Percentiles rank a stretch among this genome's conserved stretches.
These are phyloP conservation scores for Bombus picipes DNA, from an alignment of 1,140 invertebrate genomes.

Conservation along the genomic window DNA sequence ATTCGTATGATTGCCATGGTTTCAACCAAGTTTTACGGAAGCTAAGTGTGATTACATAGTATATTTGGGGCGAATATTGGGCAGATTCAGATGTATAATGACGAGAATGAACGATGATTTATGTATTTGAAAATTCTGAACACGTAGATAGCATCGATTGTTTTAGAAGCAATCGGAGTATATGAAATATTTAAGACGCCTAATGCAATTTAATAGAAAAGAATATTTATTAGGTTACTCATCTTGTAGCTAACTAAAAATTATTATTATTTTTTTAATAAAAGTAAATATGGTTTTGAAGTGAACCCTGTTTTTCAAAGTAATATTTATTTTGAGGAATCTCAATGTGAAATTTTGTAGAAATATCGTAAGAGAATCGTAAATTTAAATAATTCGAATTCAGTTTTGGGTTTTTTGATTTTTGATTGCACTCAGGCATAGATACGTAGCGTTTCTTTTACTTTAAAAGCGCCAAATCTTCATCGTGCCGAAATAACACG, in stretches of 20 bases:
- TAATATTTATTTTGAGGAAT: no score
- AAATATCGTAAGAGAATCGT: no score
- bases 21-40: not conserved
- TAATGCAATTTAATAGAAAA: not conserved
- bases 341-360: no score
- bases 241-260: no score
- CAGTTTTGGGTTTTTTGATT: not conserved
- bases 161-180: not conserved
- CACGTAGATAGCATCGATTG: not conserved
- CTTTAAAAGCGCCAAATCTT: not conserved
- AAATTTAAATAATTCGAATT: no score
- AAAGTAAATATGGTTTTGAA: not conserved
- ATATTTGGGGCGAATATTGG: not conserved
- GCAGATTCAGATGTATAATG: not conserved
- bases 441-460: not conserved
- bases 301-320: no score
- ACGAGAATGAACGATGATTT: not conserved
- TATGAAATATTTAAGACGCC: not conserved
- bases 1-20: conserved; percentile 19
- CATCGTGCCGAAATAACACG: no score
- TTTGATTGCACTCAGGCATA: not conserved
- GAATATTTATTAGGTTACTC: not conserved
- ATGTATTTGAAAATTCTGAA: not conserved
- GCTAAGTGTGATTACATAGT: not conserved
- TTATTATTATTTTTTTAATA: no score